Percentiles rank a stretch among this genome's conserved stretches.
Conservation (phyloP, 2,113 vertebrate genomes). For the Xenopus laevis region DNA sequence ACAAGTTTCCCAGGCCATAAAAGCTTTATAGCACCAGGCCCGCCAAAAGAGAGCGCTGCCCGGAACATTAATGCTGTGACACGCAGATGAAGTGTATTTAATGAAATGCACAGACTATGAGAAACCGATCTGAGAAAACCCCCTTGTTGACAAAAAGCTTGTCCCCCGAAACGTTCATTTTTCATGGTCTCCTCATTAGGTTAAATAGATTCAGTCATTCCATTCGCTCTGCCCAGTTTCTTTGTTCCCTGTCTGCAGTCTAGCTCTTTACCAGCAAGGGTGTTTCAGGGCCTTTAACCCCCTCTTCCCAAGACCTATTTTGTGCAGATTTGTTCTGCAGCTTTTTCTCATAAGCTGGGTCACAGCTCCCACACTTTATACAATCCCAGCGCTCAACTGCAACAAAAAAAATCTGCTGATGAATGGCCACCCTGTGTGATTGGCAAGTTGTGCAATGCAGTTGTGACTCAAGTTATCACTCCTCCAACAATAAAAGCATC, state of each 20-base stretch:
- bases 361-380: neutral
- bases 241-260: constrained; percentile 31
- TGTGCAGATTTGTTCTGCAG: constrained; percentile 1
- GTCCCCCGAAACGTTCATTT: constrained; percentile 34
- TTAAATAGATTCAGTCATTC: constrained; percentile 40
- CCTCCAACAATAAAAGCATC: constrained; percentile 2
- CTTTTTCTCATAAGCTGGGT: neutral
- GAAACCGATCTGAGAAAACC: constrained; percentile 23
- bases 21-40: neutral
- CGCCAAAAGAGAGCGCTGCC: neutral
- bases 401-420: constrained; percentile 11
- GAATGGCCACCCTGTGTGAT: constrained; percentile 6
- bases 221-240: constrained; percentile 10
- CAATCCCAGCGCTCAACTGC: neutral
- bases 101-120: constrained; percentile 41
- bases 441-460: constrained; percentile 28
- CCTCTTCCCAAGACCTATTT: neutral
- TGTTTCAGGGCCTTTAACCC: neutral
- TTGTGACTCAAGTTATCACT: constrained; percentile 31
- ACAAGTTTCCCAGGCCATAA: neutral
- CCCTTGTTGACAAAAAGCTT: constrained; percentile 23
- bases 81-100: constrained; percentile 15
- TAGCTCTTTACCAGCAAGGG: constrained; percentile 21
- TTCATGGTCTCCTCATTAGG: constrained; percentile 37
- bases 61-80: constrained; percentile 6